Conservation (phyloP, 2,797 vertebrate species). For the Pteropus rufus region DNA sequence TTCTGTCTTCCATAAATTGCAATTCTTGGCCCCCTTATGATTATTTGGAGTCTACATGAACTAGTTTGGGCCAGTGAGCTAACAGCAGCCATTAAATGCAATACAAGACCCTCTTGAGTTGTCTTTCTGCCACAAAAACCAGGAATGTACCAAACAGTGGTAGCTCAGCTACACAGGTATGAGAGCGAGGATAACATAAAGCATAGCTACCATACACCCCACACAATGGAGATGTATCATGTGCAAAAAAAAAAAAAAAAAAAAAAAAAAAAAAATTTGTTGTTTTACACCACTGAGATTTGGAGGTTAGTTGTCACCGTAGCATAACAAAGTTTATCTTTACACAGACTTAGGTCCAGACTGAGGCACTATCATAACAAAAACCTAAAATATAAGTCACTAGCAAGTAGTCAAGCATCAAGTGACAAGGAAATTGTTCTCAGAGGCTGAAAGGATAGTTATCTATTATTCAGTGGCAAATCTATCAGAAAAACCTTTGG, state of each 20-base stretch:
- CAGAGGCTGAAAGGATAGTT: background rate
- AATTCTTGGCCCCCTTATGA: background rate
- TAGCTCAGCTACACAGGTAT: background rate
- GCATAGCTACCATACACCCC: background rate
- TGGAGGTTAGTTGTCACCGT: background rate
- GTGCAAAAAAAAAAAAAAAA: background rate
- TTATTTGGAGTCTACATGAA: background rate
- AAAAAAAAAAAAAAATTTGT: background rate
- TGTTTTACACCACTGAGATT: background rate
- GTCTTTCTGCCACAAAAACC: background rate
- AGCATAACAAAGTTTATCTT: background rate
- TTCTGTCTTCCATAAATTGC: background rate
- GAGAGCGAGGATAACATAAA: background rate
- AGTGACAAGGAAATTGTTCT: background rate
- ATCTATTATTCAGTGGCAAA: background rate
- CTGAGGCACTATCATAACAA: background rate
- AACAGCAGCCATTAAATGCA: background rate
- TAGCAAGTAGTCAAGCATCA: background rate
- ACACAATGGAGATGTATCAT: background rate
- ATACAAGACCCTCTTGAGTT: background rate
- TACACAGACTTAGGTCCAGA: background rate
- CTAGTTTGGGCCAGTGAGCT: background rate
- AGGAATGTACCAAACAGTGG: background rate
- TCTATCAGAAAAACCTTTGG: background rate
- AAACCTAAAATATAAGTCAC: slow-evolving; percentile 2